phyloP scores from a whole-genome alignment of 2,113 vertebrate species.

The Illadopsis cleaveri region DNA sequence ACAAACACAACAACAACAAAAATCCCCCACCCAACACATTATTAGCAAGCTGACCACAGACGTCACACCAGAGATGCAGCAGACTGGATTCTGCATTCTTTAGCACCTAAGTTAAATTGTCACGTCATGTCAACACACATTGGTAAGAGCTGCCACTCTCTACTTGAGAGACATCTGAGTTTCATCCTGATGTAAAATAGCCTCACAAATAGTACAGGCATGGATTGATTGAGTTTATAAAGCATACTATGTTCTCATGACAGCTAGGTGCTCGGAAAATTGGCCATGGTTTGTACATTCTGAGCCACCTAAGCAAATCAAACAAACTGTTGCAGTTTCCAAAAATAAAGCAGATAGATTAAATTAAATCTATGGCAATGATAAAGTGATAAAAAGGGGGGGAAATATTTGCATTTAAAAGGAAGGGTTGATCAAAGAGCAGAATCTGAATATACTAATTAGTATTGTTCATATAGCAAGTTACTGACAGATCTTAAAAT shows the following conservation, averaged over 20 bases:
- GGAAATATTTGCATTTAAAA: neutral
- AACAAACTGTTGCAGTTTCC: neutral
- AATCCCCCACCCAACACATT: too few relatives aligned
- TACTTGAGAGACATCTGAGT: neutral
- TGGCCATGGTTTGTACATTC: neutral
- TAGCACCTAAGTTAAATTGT: neutral
- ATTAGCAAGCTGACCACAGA: neutral
- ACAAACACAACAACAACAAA: neutral
- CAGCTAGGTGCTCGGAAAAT: neutral
- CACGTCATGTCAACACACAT: accelerated
- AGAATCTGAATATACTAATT: neutral
- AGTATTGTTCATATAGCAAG: neutral
- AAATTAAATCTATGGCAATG: neutral
- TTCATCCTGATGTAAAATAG: neutral
- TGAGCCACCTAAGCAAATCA: neutral
- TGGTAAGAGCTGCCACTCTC: neutral
- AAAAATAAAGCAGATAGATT: neutral
- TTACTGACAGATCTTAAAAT: neutral
- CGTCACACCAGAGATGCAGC: neutral
- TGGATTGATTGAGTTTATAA: neutral
- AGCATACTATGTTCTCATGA: neutral
- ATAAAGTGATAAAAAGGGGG: neutral
- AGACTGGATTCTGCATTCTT: neutral
- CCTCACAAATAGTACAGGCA: neutral
- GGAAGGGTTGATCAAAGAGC: neutral